Evolutionary conservation across 2,888 invertebrate genomes (phyloP).

Genomic region (Drosophila subsilvestris): DNA sequence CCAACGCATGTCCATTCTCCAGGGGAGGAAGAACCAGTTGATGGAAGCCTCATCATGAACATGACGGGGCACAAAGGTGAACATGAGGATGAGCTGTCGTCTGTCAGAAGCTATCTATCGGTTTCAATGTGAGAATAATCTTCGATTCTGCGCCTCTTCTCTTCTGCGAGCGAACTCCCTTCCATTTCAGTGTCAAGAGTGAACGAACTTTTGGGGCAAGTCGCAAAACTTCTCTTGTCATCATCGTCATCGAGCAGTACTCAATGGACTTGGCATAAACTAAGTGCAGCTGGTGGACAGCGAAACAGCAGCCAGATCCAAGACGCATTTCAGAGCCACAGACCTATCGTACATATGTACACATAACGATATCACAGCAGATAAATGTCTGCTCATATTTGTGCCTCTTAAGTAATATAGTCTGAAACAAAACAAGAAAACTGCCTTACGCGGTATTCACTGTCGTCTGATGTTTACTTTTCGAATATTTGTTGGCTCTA

Average conservation of each 20-base stretch:
- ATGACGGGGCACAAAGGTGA: slow-evolving; percentile 30
- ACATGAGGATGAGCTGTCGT: slow-evolving; percentile 21
- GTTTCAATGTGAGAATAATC: slow-evolving; percentile 39
- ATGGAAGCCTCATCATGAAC: slow-evolving; percentile 25
- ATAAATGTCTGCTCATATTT: background rate
- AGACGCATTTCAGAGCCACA: slow-evolving; percentile 15
- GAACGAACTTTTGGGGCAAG: slow-evolving; percentile 60
- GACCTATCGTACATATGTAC: too few relatives aligned
- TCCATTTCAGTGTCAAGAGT: slow-evolving; percentile 62
- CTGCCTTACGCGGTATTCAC: too few relatives aligned
- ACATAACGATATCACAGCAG: background rate
- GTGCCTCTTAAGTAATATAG: background rate
- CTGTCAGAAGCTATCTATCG: slow-evolving; percentile 8
- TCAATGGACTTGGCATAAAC: slow-evolving; percentile 54
- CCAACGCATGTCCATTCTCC: slow-evolving; percentile 22
- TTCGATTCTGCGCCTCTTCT: slow-evolving; percentile 12
- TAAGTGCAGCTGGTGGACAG: slow-evolving; percentile 4
- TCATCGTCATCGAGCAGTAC: slow-evolving; percentile 33
- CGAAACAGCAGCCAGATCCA: slow-evolving; percentile 20
- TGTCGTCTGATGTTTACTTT: background rate
- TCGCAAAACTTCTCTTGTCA: slow-evolving; percentile 33
- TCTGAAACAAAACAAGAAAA: too few relatives aligned
- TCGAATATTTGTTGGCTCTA: background rate
- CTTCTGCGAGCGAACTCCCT: slow-evolving; percentile 1
- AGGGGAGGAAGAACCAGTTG: slow-evolving; percentile 2